Base-by-base conservation (phyloP, 2,888 invertebrate species). In the Melinopterus prodromus region DNA sequence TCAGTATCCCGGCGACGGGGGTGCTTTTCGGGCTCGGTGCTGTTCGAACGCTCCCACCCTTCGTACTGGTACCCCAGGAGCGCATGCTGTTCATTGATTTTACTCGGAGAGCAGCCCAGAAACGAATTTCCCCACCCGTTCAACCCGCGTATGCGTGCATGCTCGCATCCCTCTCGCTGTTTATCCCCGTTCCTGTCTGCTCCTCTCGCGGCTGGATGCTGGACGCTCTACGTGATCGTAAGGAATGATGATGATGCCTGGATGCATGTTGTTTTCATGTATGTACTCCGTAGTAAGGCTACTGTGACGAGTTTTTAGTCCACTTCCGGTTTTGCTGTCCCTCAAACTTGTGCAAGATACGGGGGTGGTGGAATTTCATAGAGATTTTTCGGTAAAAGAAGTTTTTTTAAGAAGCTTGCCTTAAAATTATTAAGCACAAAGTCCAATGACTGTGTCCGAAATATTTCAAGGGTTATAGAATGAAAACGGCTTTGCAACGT, bases 41-140 rank as follows among this genome's bases (percentile, higher is more conserved):
- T 9, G 9, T 12, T 9, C 53, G 53, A 53, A 53, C 53, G 12
- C 53, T 53, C 53, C 53, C 53, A 53, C 53, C 53, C 53, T 12
- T 53, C 53, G 53, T 2, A 53, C 53, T 12, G 53, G 53, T 53
- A 12, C 53, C 53, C 53, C 53, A 53, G 53, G 53, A 53, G 53
- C 53, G 53, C 53, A 53, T 53, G 53, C 53, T 53, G 53, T 53
- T 53, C 53, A 53, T 53, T 53, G 53, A 53, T 53, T 53, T 53
- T 53, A 53, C 53, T 53, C 53, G 2, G 53, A 2, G 53, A 53
- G 53, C 53, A 12, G 53, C 53, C 53, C 53, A 53, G 53, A 53
- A 53, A 53, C 53, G 53, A 53, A 53, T 53, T n/a, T 53, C 53
- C 5, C 9, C 12, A 1, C 9, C 53, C 53, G 53, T 7, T 12